Percentiles rank a stretch among this genome's conserved stretches.
Evolutionary conservation across 2,113 vertebrate species (phyloP).

Genomic region (Podarcis muralis): DNA sequence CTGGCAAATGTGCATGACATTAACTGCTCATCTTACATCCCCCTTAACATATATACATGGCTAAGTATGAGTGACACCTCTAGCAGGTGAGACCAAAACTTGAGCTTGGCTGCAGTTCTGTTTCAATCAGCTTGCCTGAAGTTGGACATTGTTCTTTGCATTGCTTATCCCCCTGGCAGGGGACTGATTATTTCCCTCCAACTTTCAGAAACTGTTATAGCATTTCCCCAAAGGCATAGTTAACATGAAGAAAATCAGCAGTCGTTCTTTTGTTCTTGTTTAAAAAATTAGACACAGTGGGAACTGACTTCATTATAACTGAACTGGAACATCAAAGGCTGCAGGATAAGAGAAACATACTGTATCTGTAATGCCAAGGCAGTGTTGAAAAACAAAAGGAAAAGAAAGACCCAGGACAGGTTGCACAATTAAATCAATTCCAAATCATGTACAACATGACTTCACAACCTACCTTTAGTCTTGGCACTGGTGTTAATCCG

Average conservation of each 20-base stretch:
- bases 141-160: neutral
- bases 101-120: neutral
- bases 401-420: neutral
- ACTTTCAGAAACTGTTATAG: constrained; percentile 41
- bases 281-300: constrained; percentile 64
- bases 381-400: constrained; percentile 2
- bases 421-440: constrained; percentile 32
- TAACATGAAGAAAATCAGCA: constrained; percentile 17
- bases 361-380: constrained; percentile 11
- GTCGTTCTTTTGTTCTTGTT: constrained; percentile 51
- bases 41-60: too few relatives aligned
- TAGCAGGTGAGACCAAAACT: neutral
- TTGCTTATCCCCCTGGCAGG: neutral
- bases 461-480: neutral
- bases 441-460: constrained; percentile 24
- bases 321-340: constrained; percentile 58
- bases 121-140: constrained; percentile 13
- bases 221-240: constrained; percentile 57
- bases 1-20: too few relatives aligned
- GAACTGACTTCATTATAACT: constrained; percentile 59
- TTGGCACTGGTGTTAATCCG: neutral
- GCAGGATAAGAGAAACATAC: constrained; percentile 32
- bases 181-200: constrained; percentile 41
- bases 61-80: neutral
- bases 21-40: too few relatives aligned